These are phyloP conservation scores for Pan troglodytes DNA, from an alignment of 2,113 vertebrate species.

Conservation along the genomic window NHGRI_mPanTro3-v2.1_pri NC_086015.1:188671501-188672000, in stretches of 20 bases:
- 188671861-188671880: constrained; percentile 5
- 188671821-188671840: constrained; percentile 12
- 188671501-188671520: neutral
- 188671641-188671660: constrained; percentile 27
- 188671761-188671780: neutral
- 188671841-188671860: neutral
- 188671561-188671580: constrained; percentile 25
- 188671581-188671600: constrained; percentile 19
- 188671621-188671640: constrained; percentile 32
- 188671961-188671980: neutral
- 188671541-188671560: neutral
- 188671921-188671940: neutral
- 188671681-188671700: neutral
- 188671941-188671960: neutral
- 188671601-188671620: constrained; percentile 45
- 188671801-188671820: neutral
- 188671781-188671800: neutral
- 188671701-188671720: neutral
- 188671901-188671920: neutral
- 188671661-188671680: constrained; percentile 28
- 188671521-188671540: neutral
- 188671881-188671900: neutral
- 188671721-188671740: neutral
- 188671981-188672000: neutral
- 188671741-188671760: neutral